phyloP scores from a whole-genome alignment of 2,888 invertebrate species.

The Agapostemon virescens region DNA sequence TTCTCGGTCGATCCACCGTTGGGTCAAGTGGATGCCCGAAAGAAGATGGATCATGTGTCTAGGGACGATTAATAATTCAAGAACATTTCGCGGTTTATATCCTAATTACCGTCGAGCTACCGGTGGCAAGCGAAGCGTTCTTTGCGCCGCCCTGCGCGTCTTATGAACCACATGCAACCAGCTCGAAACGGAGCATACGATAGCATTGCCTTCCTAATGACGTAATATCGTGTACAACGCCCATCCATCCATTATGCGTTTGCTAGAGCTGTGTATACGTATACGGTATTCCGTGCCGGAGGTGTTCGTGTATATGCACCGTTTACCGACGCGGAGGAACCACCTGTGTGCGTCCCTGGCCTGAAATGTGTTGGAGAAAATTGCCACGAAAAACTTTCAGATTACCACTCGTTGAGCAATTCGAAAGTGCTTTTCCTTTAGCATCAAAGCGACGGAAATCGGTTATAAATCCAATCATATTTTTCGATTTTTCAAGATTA shows the following conservation, averaged over 20 bases:
- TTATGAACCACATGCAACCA: conserved; percentile 46
- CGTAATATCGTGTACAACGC: conserved; percentile 69
- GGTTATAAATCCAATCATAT: no score
- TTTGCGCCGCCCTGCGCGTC: conserved; percentile 28
- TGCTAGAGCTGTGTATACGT: conserved; percentile 28
- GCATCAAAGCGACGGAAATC: no score
- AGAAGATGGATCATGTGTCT: conserved; percentile 45
- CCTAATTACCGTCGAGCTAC: conserved; percentile 57
- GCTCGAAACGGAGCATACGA: conserved; percentile 60
- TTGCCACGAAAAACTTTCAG: not conserved
- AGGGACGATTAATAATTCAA: conserved; percentile 49
- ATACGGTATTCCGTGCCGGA: conserved; percentile 26
- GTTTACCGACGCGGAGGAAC: conserved; percentile 49
- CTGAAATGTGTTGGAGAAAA: conserved; percentile 45
- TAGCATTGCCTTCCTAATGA: conserved; percentile 64
- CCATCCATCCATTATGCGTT: conserved; percentile 70
- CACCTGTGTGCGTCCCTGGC: conserved; percentile 60
- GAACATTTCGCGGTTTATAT: conserved; percentile 54
- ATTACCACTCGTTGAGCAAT: not conserved
- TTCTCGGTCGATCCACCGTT: not conserved
- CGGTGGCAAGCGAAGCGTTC: conserved; percentile 32
- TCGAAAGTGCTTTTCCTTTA: not conserved
- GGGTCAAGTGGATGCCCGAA: conserved; percentile 19
- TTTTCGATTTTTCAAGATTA: no score
- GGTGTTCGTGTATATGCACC: conserved; percentile 45